These are phyloP conservation scores for Parnassius apollo DNA, from an alignment of 2,888 invertebrate genomes.

Conservation along the genomic window DNA sequence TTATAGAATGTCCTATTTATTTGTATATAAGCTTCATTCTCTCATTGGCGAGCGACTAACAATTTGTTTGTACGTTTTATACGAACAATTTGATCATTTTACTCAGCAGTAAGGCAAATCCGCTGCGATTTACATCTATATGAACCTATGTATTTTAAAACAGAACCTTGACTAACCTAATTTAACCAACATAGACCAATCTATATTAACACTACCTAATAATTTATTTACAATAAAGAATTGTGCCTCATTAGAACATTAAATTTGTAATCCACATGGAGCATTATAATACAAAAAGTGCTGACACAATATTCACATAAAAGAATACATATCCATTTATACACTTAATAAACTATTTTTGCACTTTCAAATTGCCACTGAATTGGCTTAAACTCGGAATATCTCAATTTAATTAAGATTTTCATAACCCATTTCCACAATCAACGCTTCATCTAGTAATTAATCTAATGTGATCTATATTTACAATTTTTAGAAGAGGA, in stretches of 20 bases:
- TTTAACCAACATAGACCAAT: slow-evolving; percentile 58
- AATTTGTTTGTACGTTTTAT: slow-evolving; percentile 53
- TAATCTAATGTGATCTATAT: slow-evolving; percentile 63
- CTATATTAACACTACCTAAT: slow-evolving; percentile 66
- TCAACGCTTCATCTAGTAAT: slow-evolving; percentile 56
- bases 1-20: slow-evolving; percentile 58
- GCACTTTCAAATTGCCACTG: slow-evolving; percentile 78
- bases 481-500: slow-evolving; percentile 65
- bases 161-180: slow-evolving; percentile 40
- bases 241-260: slow-evolving; percentile 74
- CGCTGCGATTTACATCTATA: slow-evolving; percentile 39
- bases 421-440: slow-evolving; percentile 66
- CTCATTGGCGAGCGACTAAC: slow-evolving; percentile 46
- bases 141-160: slow-evolving; percentile 33
- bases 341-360: slow-evolving; percentile 76
- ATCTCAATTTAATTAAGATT: slow-evolving; percentile 79
- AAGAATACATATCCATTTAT: slow-evolving; percentile 68
- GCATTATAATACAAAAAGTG: slow-evolving; percentile 74
- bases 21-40: slow-evolving; percentile 58
- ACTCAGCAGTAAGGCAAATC: slow-evolving; percentile 35
- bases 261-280: slow-evolving; percentile 65
- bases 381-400: slow-evolving; percentile 78
- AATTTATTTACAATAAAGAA: slow-evolving; percentile 73
- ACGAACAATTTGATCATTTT: slow-evolving; percentile 39
- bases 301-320: slow-evolving; percentile 73